A percentile compares a stretch with the other conserved stretches of the same genome.
Conservation (phyloP, 2,113 vertebrate species). For the Chloroceryle aenea region DNA sequence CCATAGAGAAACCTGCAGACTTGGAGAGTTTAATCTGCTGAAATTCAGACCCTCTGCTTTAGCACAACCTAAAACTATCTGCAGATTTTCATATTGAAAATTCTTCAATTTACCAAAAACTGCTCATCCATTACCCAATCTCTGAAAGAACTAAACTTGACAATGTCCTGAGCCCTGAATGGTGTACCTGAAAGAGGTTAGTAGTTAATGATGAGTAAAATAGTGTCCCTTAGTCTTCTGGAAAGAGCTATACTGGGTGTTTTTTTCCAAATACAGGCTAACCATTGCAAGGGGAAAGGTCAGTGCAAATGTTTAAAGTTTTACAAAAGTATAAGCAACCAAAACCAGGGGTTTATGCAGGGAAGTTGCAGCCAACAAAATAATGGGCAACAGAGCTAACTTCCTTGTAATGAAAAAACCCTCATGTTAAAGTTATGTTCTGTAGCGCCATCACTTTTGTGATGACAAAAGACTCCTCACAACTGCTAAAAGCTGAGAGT, state of each 20-base stretch:
- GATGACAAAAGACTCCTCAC: neutral
- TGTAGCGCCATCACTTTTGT: neutral
- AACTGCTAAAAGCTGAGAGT: neutral
- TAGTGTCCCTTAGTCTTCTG: neutral
- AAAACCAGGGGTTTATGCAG: neutral
- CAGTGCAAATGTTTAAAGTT: neutral
- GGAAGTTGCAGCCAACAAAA: fast-evolving
- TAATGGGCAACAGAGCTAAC: neutral
- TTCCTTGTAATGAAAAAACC: neutral
- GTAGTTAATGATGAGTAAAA: neutral
- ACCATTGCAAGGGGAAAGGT: neutral
- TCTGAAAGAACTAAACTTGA: neutral
- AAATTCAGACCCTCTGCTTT: neutral
- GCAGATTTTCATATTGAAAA: neutral
- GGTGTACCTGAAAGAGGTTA: neutral
- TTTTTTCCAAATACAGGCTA: neutral
- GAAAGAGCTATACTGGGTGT: neutral
- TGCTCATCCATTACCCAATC: fast-evolving
- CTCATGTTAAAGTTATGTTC: neutral
- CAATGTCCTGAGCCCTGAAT: neutral
- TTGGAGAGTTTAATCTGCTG: neutral
- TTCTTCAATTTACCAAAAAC: neutral
- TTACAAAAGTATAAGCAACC: neutral
- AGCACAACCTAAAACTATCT: neutral
- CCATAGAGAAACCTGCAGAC: neutral